phyloP scores from a whole-genome alignment of 1,140 invertebrate genomes.

The Meteorus sp. region DNA sequence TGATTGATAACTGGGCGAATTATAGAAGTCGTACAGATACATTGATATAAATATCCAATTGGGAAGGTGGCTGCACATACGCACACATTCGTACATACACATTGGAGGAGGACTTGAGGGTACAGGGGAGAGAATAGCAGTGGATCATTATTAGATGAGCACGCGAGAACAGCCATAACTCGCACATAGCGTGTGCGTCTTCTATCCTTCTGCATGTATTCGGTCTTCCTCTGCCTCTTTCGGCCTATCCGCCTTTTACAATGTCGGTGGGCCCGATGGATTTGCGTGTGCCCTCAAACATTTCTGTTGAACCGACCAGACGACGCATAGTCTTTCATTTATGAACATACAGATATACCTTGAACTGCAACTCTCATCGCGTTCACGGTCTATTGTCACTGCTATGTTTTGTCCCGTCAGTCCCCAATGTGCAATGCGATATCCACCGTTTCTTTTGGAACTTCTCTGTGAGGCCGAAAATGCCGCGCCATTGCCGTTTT shows the following conservation, averaged over 20 bases:
- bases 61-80: background rate
- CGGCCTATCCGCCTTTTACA: no score
- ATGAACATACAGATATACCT: no score
- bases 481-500: slow-evolving; percentile 18
- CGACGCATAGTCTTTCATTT: no score
- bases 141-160: slow-evolving; percentile 56
- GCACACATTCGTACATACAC: background rate
- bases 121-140: slow-evolving; percentile 49
- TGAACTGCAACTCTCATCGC: background rate
- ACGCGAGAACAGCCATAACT: slow-evolving; percentile 39
- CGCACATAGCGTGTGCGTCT: no score
- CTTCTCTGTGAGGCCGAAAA: slow-evolving; percentile 25
- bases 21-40: no score
- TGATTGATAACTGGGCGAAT: no score
- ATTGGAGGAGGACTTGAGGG: background rate
- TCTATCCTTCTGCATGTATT: slow-evolving; percentile 29
- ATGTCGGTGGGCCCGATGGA: no score
- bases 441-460: slow-evolving; percentile 53
- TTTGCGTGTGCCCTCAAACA: no score
- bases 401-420: slow-evolving; percentile 57
- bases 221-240: no score
- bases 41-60: no score
- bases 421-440: slow-evolving; percentile 55
- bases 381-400: slow-evolving; percentile 45
- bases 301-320: no score